Percentiles rank a stretch among this genome's conserved stretches.
Conservation (phyloP, 2,797 vertebrate genomes). For the Mormyrops boulengeri region DNA sequence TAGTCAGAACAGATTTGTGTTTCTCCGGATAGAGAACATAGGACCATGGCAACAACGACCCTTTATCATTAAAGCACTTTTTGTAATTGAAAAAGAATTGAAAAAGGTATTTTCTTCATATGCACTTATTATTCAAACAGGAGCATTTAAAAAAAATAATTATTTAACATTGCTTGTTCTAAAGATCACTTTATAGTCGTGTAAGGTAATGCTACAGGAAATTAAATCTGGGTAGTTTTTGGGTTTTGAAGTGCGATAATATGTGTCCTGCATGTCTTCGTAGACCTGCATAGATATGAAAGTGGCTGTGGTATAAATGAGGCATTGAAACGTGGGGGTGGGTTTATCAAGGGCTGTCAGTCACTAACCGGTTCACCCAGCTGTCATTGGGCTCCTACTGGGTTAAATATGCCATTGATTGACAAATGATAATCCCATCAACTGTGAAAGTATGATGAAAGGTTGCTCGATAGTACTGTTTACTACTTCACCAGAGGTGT, state of each 20-base stretch:
- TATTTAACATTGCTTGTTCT: not conserved
- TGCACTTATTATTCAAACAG: not conserved
- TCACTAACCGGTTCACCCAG: not conserved
- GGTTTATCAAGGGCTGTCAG: not conserved
- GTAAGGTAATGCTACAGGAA: not conserved
- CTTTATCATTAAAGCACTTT: not conserved
- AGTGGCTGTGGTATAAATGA: not conserved
- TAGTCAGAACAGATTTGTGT: not conserved
- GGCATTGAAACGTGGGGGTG: not conserved
- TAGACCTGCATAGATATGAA: not conserved
- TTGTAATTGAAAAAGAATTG: not conserved
- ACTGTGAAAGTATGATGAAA: constrained; percentile 1
- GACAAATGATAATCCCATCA: not conserved
- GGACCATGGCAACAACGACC: not conserved
- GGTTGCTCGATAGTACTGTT: not conserved
- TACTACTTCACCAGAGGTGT: not conserved
- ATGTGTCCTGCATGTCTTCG: not conserved
- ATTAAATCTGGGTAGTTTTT: not conserved
- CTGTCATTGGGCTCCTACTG: not conserved
- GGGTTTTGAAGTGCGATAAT: not conserved
- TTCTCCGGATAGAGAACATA: not conserved
- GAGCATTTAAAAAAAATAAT: not conserved
- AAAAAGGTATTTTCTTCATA: not conserved
- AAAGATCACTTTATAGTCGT: not conserved
- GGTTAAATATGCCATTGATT: not conserved